Percentiles rank a stretch among this genome's conserved stretches.
Conservation (phyloP, 2,113 vertebrate genomes). For the Vireo altiloquus region DNA sequence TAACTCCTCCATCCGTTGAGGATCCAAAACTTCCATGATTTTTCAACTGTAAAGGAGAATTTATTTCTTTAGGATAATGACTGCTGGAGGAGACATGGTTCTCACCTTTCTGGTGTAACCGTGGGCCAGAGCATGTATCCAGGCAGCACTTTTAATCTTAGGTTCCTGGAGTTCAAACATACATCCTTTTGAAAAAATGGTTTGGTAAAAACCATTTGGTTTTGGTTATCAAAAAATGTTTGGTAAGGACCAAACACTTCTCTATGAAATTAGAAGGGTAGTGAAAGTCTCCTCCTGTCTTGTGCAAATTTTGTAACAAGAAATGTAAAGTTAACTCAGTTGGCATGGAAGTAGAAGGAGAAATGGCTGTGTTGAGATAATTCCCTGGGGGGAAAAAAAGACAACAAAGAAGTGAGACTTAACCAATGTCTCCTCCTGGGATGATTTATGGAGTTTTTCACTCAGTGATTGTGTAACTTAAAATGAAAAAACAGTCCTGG, state of each 20-base stretch:
- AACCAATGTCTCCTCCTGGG: not conserved
- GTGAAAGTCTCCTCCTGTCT: not conserved
- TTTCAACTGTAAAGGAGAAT: not conserved
- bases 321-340: not conserved
- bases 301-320: not conserved
- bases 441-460: not conserved
- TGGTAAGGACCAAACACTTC: accelerated
- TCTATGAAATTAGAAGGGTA: not conserved
- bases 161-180: not conserved
- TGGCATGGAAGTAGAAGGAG: not conserved
- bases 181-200: not conserved
- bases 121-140: not conserved
- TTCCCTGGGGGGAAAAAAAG: not conserved
- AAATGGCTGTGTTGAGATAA: not conserved
- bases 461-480: not conserved
- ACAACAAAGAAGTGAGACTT: not conserved
- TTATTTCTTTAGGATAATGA: not conserved
- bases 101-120: not conserved
- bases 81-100: not conserved
- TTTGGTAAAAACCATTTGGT: no score
- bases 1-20: not conserved
- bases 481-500: not conserved
- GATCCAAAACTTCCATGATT: not conserved
- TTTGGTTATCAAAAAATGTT: no score
- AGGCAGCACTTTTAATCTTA: not conserved